phyloP scores from a whole-genome alignment of 2,797 vertebrate genomes.

The Spheniscus humboldti region DNA sequence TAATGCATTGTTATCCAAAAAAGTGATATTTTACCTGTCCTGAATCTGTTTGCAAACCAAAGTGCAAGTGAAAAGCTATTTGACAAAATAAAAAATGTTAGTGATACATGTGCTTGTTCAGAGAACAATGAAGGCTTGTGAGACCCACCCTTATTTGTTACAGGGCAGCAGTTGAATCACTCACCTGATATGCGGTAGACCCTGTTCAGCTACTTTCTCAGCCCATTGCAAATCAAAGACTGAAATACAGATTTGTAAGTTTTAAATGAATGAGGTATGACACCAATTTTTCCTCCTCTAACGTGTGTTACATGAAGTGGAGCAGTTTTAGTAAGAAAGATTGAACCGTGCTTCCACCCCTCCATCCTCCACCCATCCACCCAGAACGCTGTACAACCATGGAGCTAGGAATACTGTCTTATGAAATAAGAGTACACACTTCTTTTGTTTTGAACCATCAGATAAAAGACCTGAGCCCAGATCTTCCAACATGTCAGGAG shows the following conservation, averaged over 20 bases:
- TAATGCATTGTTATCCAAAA: background rate
- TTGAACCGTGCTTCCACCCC: background rate
- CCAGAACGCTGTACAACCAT: accelerated
- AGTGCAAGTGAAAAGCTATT: background rate
- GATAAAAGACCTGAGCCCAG: background rate
- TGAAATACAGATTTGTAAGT: background rate
- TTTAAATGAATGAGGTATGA: background rate
- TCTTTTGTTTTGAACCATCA: background rate
- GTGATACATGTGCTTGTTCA: background rate
- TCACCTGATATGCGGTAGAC: background rate
- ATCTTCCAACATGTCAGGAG: background rate
- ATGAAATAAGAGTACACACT: background rate
- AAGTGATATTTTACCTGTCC: background rate
- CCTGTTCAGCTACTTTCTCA: constrained; percentile 18
- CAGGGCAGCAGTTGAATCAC: background rate
- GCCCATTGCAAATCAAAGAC: background rate
- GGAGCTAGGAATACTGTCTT: background rate
- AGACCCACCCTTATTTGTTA: background rate
- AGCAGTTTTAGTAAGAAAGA: background rate
- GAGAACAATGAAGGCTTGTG: background rate
- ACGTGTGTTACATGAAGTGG: background rate
- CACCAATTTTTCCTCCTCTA: background rate
- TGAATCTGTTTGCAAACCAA: background rate
- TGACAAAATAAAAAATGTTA: background rate
- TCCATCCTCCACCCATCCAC: background rate